Conservation (phyloP, 2,113 vertebrate species). For the Gopherus evgoodei region DNA sequence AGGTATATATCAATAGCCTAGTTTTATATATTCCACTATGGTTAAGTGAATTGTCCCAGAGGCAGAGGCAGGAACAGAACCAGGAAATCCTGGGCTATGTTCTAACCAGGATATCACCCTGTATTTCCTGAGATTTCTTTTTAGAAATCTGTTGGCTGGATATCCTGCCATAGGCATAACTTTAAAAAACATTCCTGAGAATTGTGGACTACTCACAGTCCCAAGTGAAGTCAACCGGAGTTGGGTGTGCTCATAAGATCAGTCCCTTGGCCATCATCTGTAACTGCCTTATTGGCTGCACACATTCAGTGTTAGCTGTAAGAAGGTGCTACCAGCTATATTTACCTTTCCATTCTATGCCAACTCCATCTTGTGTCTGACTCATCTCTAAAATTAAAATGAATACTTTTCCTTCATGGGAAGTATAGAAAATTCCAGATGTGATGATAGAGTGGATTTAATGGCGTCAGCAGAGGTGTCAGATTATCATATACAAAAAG, state of each 20-base stretch:
- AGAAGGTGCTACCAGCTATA: constrained; percentile 5
- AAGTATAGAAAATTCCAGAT: constrained; percentile 30
- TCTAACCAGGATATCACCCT: neutral
- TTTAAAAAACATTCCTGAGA: neutral
- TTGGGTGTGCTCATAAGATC: neutral
- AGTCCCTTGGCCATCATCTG: neutral
- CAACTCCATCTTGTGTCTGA: constrained; percentile 27
- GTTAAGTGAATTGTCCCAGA: neutral
- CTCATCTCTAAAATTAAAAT: constrained; percentile 25
- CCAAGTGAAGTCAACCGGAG: neutral
- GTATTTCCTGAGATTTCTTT: neutral
- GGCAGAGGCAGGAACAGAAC: neutral
- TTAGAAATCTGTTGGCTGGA: neutral
- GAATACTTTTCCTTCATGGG: constrained; percentile 12
- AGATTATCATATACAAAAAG: accelerated
- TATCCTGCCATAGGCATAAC: neutral
- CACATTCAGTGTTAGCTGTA: neutral
- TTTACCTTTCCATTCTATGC: neutral
- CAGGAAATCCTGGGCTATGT: neutral
- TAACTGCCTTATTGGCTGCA: neutral
- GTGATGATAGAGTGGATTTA: constrained; percentile 43
- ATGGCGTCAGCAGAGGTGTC: neutral
- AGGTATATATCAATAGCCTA: neutral
- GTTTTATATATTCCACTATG: neutral
- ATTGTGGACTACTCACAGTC: neutral